Conservation (phyloP, 1,140 invertebrate species). For the Sinonovacula constricta region DNA sequence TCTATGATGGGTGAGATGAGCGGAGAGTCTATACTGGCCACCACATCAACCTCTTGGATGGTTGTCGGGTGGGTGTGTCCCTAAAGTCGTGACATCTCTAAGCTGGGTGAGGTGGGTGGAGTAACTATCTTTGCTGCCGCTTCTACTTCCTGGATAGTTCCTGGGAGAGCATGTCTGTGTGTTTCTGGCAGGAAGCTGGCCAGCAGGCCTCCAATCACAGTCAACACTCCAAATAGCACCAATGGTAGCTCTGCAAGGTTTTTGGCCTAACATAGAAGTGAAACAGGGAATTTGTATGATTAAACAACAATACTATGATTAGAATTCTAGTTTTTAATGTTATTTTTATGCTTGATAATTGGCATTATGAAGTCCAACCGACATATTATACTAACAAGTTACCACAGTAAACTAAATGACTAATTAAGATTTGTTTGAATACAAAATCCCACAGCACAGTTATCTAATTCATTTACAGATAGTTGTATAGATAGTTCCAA, state of each 20-base stretch:
- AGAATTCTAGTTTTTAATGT: background rate
- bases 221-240: slow-evolving; percentile 64
- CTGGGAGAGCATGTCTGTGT: slow-evolving; percentile 61
- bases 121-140: background rate
- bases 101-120: background rate
- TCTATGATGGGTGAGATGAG: too few relatives aligned
- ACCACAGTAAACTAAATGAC: too few relatives aligned
- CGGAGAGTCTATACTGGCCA: too few relatives aligned
- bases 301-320: background rate
- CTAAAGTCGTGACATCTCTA: too few relatives aligned
- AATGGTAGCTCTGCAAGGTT: slow-evolving; percentile 54
- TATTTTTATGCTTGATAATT: background rate
- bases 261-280: background rate
- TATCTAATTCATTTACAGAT: too few relatives aligned
- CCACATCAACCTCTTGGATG: too few relatives aligned
- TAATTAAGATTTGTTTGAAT: too few relatives aligned
- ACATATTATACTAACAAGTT: too few relatives aligned
- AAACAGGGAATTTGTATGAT: background rate
- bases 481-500: too few relatives aligned
- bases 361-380: background rate
- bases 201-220: slow-evolving; percentile 59
- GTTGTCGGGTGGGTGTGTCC: too few relatives aligned
- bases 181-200: slow-evolving; percentile 70
- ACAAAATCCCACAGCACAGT: too few relatives aligned
- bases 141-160: slow-evolving; percentile 67